A percentile compares a stretch with the other conserved stretches of the same genome.
These are phyloP conservation scores for Struthidea cinerea DNA, from an alignment of 2,113 vertebrate species.

Conservation along the genomic window DNA sequence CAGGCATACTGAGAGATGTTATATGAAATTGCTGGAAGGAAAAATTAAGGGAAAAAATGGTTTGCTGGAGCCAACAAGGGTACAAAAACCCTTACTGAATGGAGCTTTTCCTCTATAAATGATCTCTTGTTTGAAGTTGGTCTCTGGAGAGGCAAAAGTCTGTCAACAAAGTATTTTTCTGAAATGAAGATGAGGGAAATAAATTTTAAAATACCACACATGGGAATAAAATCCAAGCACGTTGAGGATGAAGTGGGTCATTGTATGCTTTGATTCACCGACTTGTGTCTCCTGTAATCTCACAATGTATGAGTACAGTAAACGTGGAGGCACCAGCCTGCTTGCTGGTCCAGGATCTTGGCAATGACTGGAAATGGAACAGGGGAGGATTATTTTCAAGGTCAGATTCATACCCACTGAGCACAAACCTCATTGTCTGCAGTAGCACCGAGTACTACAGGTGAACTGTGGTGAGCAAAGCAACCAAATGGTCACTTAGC, in stretches of 20 bases:
- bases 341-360: background rate
- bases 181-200: background rate
- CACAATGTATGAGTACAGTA: background rate
- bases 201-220: background rate
- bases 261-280: background rate
- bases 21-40: background rate
- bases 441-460: background rate
- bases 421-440: background rate
- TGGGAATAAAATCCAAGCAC: background rate
- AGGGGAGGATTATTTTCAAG: background rate
- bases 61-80: background rate
- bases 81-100: background rate
- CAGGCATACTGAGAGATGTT: background rate
- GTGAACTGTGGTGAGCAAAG: background rate
- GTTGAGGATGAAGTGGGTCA: background rate
- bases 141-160: background rate
- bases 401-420: background rate
- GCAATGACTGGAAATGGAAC: background rate
- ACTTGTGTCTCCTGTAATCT: background rate
- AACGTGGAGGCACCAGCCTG: background rate
- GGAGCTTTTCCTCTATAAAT: background rate
- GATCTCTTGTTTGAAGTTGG: background rate
- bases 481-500: background rate
- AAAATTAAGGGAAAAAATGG: background rate
- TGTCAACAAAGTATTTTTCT: slow-evolving; percentile 15